Evolutionary conservation across 2,888 invertebrate species (phyloP), one percentile per base, ranked within the genome.

Genomic region (Eupithecia insigniata): DNA sequence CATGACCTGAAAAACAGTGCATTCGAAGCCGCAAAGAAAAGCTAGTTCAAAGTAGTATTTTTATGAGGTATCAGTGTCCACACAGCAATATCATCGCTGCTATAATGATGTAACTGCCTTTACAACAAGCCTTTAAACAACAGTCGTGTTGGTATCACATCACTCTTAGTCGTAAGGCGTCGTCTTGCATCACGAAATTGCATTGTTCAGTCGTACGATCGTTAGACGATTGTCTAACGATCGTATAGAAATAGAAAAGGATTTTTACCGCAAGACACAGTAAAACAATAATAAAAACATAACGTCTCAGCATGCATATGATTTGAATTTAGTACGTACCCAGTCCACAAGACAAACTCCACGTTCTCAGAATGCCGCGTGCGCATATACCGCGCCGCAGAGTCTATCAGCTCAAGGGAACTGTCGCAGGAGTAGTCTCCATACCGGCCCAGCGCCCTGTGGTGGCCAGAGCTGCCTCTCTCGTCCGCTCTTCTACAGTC

Each of bases 331-430:
- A 28, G 61, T 12, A 91, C 96, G 95, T 95, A 98, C 98, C 98
- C 98, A 30, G 98, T 98, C 98, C 98, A 99, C 32, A 99, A 92
- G 30, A 98, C 97, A 89, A 98, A 98, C 91, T 98, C 98, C 75
- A 98, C 97, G 88, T 97, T 98, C 90, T 98, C 97, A 65, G 97
- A 96, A 85, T 97, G 97, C 74, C 97, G 95, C 69, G 96, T 96
- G 90, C 96, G 96, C 98, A 98, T 98, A 79, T 97, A 97, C 85
- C 95, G 95, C 72, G 98, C 97, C 10, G 98, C 98, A 58, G 98
- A 98, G 89, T 97, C 97, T 82, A 98, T 97, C 82, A 99, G 96
- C 85, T 96, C 96, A 96, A 98, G 97, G 8, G 98, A 97, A 82
- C 98, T 97, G 92, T 98, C 98, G 92, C 98, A 98, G 77, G 96